A percentile compares a stretch with the other conserved stretches of the same genome.
Evolutionary conservation across 2,797 vertebrate species (phyloP).

Genomic region (Tamandua tetradactyla): DNA sequence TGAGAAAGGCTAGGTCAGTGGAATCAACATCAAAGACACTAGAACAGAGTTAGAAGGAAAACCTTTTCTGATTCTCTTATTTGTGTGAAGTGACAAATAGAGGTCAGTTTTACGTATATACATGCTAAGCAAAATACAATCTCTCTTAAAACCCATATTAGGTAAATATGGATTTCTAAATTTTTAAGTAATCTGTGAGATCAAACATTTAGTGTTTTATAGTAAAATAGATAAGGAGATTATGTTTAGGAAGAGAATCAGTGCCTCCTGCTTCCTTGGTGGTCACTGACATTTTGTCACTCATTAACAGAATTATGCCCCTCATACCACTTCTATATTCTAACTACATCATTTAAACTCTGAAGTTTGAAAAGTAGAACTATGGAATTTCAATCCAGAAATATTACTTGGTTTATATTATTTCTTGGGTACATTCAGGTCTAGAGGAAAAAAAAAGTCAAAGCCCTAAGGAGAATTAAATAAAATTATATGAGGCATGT

Average conservation of each 20-base stretch:
- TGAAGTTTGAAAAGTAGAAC: not conserved
- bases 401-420: not conserved
- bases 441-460: not conserved
- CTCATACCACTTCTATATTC: not conserved
- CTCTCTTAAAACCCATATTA: not conserved
- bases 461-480: constrained; percentile 22
- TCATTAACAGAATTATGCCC: constrained; percentile 19
- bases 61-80: constrained; percentile 16
- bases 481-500: not conserved
- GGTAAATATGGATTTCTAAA: constrained; percentile 23
- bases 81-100: constrained; percentile 33
- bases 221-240: not conserved
- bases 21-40: not conserved
- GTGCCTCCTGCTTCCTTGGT: not conserved
- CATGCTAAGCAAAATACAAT: not conserved
- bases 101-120: not conserved
- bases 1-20: not conserved
- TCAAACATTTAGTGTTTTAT: not conserved
- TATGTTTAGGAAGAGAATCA: constrained; percentile 14
- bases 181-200: not conserved
- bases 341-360: not conserved
- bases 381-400: not conserved
- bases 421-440: constrained; percentile 17
- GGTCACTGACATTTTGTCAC: not conserved
- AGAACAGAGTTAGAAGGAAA: not conserved